Conservation (phyloP, 2,888 invertebrate species). For the Ypsolopha sequella region DNA sequence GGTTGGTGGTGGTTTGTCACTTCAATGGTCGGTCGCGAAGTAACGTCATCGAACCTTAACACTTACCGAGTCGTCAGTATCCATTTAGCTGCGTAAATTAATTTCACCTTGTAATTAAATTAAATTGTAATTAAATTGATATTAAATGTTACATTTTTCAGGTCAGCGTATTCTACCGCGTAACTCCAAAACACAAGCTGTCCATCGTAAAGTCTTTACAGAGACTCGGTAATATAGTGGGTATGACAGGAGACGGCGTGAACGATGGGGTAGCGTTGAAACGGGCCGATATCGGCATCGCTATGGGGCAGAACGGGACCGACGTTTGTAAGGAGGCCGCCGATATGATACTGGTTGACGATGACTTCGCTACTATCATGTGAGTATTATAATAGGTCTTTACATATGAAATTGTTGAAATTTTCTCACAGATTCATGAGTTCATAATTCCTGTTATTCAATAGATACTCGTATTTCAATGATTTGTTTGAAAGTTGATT, state of each 20-base stretch:
- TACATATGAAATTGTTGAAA: too few species aligned
- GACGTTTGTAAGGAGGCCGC: conserved; percentile 99
- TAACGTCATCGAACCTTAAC: too few species aligned
- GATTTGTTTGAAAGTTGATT: too few species aligned
- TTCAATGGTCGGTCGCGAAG: too few species aligned
- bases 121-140: background rate
- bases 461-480: too few species aligned
- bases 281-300: conserved; percentile 98
- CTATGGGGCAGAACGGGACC: conserved; percentile 96
- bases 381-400: conserved; percentile 72
- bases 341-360: conserved; percentile 99
- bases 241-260: conserved; percentile 99
- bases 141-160: conserved; percentile 19
- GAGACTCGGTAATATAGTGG: conserved; percentile 92
- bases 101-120: background rate
- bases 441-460: too few species aligned
- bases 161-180: conserved; percentile 95
- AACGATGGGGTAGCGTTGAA: conserved; percentile 99
- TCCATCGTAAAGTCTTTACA: conserved; percentile 97
- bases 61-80: too few species aligned
- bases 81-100: too few species aligned
- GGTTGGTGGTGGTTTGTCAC: too few species aligned
- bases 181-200: conserved; percentile 97
- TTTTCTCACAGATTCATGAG: too few species aligned
- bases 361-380: conserved; percentile 98